Conservation (phyloP, 2,113 vertebrate species). For the Zapornia atra region DNA sequence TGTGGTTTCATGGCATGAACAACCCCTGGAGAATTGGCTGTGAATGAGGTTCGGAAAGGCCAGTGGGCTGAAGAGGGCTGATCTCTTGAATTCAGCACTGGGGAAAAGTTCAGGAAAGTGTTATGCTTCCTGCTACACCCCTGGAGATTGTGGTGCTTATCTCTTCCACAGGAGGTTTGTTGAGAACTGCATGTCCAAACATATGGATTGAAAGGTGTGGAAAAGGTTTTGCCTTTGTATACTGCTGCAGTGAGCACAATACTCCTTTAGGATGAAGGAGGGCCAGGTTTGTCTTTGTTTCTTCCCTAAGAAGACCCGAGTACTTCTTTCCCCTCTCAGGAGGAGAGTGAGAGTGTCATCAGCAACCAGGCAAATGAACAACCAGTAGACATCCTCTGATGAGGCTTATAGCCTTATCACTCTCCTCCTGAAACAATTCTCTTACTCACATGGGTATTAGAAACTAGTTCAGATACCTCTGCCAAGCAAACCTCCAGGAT, state of each 20-base stretch:
- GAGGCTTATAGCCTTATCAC: background rate
- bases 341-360: background rate
- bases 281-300: background rate
- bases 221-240: background rate
- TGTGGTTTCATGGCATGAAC: background rate
- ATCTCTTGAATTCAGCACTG: background rate
- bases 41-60: background rate
- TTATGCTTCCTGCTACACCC: background rate
- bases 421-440: background rate
- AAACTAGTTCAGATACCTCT: background rate
- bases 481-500: background rate
- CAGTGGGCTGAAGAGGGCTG: background rate
- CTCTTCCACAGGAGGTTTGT: background rate
- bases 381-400: background rate
- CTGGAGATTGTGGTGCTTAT: background rate
- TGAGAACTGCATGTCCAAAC: background rate
- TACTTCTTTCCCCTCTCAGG: background rate
- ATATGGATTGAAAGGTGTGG: fast-evolving
- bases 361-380: background rate
- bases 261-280: background rate
- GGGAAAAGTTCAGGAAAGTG: background rate
- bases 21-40: background rate
- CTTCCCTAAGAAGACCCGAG: background rate
- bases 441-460: background rate
- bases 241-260: background rate